phyloP scores from a whole-genome alignment of 2,797 vertebrate genomes.

The Pantherophis vulpinus region DNA sequence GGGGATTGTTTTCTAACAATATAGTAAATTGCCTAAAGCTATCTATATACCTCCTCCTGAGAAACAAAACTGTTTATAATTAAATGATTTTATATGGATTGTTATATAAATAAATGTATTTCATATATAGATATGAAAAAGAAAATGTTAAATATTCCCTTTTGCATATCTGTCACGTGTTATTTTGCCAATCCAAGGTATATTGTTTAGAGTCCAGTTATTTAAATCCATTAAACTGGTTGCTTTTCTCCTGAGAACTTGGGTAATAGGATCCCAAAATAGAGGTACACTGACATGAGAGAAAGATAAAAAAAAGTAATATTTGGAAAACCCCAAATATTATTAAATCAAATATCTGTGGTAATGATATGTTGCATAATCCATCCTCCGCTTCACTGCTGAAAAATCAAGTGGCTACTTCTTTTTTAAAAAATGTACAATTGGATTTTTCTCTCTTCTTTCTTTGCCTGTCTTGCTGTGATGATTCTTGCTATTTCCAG shows the following conservation, averaged over 20 bases:
- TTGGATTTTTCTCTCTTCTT: background rate
- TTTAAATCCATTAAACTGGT: background rate
- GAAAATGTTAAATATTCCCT: background rate
- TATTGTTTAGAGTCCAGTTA: conserved; percentile 1
- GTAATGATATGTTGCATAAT: background rate
- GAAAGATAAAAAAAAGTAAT: background rate
- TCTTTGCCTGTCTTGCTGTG: background rate
- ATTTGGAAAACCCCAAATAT: background rate
- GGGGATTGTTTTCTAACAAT: background rate
- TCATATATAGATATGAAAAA: conserved; percentile 24
- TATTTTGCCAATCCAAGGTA: background rate
- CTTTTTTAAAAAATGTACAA: background rate
- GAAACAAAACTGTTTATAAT: background rate
- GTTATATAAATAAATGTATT: background rate
- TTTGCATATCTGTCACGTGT: background rate
- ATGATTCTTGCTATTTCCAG: background rate
- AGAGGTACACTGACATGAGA: background rate
- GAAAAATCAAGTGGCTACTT: conserved; percentile 21
- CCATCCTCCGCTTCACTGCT: background rate
- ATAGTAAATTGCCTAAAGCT: background rate
- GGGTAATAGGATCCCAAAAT: conserved; percentile 35
- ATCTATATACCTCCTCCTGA: background rate
- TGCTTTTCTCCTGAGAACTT: background rate
- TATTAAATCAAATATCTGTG: background rate
- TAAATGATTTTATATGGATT: background rate